A percentile compares a stretch with the other conserved stretches of the same genome.
phyloP scores from a whole-genome alignment of 2,888 invertebrate species.

The Spialia ferax region DNA sequence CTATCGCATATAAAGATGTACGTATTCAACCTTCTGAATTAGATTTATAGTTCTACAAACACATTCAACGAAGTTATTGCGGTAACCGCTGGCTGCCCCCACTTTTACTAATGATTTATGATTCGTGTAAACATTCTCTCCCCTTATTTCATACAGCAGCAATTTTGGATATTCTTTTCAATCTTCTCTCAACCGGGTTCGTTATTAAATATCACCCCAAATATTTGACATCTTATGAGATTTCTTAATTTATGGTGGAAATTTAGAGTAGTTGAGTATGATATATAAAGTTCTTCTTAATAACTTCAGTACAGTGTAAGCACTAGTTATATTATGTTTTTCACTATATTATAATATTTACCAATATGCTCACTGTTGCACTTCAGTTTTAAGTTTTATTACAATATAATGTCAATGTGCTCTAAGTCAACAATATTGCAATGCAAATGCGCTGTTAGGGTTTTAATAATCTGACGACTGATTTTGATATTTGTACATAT shows the following conservation, averaged over 20 bases:
- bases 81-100: slow-evolving; percentile 18
- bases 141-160: slow-evolving; percentile 13
- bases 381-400: no score
- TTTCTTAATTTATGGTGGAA: background rate
- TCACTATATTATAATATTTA: no score
- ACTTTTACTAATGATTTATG: slow-evolving; percentile 22
- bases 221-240: background rate
- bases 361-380: no score
- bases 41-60: slow-evolving; percentile 29
- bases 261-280: no score
- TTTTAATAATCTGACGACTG: no score
- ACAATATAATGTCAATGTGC: no score
- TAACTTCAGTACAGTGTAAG: no score
- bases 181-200: slow-evolving; percentile 14
- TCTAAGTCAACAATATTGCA: no score
- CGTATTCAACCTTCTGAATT: background rate
- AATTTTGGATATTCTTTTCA: slow-evolving; percentile 22
- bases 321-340: no score
- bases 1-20: slow-evolving; percentile 22
- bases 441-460: no score
- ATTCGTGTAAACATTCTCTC: slow-evolving; percentile 27
- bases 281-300: no score
- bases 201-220: slow-evolving; percentile 9
- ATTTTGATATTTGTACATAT: no score
- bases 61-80: slow-evolving; percentile 27